Evolutionary conservation across 2,888 invertebrate genomes (phyloP).

Genomic region (Podabrus alpinus): DNA sequence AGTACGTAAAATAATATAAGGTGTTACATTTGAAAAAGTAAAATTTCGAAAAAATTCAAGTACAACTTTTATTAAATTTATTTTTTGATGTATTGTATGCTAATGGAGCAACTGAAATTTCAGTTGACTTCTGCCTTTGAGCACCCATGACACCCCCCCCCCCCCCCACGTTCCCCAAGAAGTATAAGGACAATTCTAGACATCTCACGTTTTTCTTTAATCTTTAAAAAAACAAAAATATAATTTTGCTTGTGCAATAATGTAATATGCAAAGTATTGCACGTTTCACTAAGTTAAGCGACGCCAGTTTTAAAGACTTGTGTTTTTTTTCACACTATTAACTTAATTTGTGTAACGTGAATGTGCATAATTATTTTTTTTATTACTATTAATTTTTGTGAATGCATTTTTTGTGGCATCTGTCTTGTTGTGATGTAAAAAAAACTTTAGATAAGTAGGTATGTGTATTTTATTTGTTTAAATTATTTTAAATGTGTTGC

Average conservation of each 20-base stretch:
- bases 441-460: background rate
- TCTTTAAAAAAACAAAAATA: background rate
- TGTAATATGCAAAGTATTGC: background rate
- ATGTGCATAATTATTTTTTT: conserved; percentile 8
- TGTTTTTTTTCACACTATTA: background rate
- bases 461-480: background rate
- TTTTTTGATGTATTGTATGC: too few relatives aligned
- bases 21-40: too few relatives aligned
- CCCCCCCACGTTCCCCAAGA: too few relatives aligned
- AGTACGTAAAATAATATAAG: too few relatives aligned
- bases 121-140: too few relatives aligned
- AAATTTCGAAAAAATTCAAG: too few relatives aligned
- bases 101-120: too few relatives aligned
- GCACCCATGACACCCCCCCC: too few relatives aligned
- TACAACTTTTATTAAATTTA: too few relatives aligned
- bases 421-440: background rate
- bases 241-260: background rate
- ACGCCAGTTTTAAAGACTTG: background rate
- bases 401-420: background rate
- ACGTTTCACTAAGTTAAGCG: background rate
- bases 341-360: conserved; percentile 6
- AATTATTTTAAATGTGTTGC: background rate
- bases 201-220: background rate
- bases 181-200: background rate
- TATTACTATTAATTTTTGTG: background rate